Evolutionary conservation across 2,797 vertebrate species (phyloP), one percentile per base, ranked within the genome.

Genomic region (Ciconia nigra): DNA sequence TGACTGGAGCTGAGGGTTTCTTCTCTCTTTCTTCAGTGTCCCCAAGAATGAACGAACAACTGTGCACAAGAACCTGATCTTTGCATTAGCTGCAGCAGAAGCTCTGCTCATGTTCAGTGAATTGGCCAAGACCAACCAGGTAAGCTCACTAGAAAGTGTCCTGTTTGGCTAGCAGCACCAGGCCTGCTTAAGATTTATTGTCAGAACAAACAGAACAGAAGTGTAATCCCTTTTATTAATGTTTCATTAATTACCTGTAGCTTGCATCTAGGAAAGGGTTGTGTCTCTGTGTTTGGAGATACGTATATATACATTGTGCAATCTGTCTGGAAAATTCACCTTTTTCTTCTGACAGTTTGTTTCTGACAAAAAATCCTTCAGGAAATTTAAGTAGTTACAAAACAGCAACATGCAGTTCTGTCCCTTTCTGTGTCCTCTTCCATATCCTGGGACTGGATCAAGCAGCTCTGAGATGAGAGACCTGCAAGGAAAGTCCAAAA

Each of bases 41-140:
- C 99, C 99, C 47, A 99, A 98, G 94, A 99, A 98, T 0, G 99
- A 99, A 79, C 96, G 99, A 28, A 99, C 98, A 26, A 99, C 99
- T 0, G 99, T 99, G 93, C 99, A 99, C 97, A 99, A 99, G 97
- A 99, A 99, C 97, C 98, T 99, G 86, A 99, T 99, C 39, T 98
- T 98, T 58, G 99, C 99, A 1, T 95, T 99, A 87, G 99, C 98
- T 19, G 90, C 98, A 2, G 99, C 99, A 13, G 98, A 99, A 96
- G 98, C 98, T 80, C 97, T 99, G 92, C 93, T 99, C 82, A 98
- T 99, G 98, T 98, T 98, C 97, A 99, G 99, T 15, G 98, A 99
- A 54, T 97, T 98, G 98, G 99, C 98, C 7, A 98, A 98, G 86
- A 95, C 95, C 81, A 98, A 97, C 88, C 97, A 99, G 99, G 99